Conservation (phyloP, 2,113 vertebrate species). For the Lasiurus cinereus region DNA sequence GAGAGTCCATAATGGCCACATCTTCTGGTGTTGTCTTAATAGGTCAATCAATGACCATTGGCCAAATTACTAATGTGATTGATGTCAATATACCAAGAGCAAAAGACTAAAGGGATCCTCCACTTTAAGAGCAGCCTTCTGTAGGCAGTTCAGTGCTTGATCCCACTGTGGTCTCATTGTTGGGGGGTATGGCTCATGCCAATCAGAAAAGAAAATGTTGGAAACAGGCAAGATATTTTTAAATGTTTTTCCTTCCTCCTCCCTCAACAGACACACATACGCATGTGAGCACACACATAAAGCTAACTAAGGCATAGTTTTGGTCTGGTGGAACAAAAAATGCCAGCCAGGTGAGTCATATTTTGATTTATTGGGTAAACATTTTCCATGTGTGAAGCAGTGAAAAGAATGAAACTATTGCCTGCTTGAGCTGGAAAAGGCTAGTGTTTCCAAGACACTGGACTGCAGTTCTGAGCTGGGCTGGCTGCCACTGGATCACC, state of each 20-base stretch:
- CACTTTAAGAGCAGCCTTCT: not conserved
- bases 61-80: not conserved
- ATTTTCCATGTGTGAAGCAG: conserved; percentile 68
- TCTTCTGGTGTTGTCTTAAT: not conserved
- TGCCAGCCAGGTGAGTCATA: conserved; percentile 64
- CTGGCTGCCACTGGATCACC: not conserved
- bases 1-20: not conserved
- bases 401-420: conserved; percentile 55
- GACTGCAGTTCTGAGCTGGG: not conserved
- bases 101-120: not conserved
- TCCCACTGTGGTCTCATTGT: not conserved
- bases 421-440: conserved; percentile 53
- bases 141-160: not conserved
- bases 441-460: conserved; percentile 43
- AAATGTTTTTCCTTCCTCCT: not conserved
- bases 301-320: conserved; percentile 59
- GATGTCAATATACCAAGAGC: not conserved
- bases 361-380: conserved; percentile 71
- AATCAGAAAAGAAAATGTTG: conserved; percentile 26
- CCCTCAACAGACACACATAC: not conserved
- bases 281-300: not conserved
- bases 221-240: not conserved
- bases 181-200: not conserved
- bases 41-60: not conserved
- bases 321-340: conserved; percentile 59